Evolutionary conservation across 2,888 invertebrate genomes (phyloP), one percentile per base, ranked within the genome.

Genomic region (Nemotelus nigrinus): DNA sequence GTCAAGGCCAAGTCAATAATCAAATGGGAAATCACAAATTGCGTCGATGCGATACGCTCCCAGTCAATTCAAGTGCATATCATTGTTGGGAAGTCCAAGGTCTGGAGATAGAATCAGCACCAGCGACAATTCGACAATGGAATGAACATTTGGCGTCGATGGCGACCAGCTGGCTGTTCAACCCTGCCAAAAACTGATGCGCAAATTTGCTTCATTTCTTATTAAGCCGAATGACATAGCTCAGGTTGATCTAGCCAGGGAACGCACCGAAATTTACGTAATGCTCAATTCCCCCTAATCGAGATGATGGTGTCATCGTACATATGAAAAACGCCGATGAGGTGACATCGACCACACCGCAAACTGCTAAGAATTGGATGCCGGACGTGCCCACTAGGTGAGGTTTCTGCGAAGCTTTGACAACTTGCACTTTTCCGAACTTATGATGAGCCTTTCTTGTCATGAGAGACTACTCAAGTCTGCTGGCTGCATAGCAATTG

Each of bases 241-340:
- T 44, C 47, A 25, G 43, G 4, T 47, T 44, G 47, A 50, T 8
- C 8, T n/a, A 25, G 39, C 4, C 65, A 10, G 44, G 45, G 47
- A 25, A 45, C 6, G 45, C 65, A 43, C 7, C 2, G 65, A 10
- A 58, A n/a, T 4, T 47, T 47, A 65, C 47, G 65, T 65, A 65
- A 47, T 7, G 43, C 47, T 45, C 45, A 65, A 47, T 63, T 63
- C 63, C 65, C 47, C 45, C 45, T 44, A 65, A 65, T 4, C 65
- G 65, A n/a, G 65, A 65, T 39, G 65, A 65, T 65, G 65, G 65
- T 65, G 65, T 65, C 65, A 65, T 65, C 65, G 65, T 47, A 7
- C 10, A 10, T 65, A 10, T 47, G 65, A 39, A 65, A 65, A 65
- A 65, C n/a, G n/a, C 6, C 65, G 10, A 65, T 65, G 65, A 65